Percentiles rank a stretch among this genome's conserved stretches.
phyloP scores from a whole-genome alignment of 2,797 vertebrate species.

The Spatula versicolor region DNA sequence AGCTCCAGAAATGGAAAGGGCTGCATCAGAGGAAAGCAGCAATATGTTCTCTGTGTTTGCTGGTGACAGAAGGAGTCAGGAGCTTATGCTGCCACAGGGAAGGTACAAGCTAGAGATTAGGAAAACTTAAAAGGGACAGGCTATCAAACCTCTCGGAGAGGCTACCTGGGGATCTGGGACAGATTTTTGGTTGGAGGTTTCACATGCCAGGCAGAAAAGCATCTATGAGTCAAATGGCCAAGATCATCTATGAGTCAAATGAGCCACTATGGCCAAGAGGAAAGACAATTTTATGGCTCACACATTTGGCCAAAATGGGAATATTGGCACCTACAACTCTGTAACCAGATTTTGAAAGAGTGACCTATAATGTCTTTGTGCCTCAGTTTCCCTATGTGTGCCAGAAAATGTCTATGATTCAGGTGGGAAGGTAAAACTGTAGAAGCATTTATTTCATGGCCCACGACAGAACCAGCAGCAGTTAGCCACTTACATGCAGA shows the following conservation, averaged over 20 bases:
- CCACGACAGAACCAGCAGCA: not conserved
- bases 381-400: not conserved
- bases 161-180: not conserved
- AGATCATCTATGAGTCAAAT: too few relatives aligned
- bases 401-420: not conserved
- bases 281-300: not conserved
- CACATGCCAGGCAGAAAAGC: not conserved
- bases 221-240: not conserved
- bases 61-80: not conserved
- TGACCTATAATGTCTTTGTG: not conserved
- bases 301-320: not conserved
- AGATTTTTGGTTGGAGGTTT: not conserved
- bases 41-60: not conserved
- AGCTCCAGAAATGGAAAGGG: not conserved
- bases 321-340: not conserved
- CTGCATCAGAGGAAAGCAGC: accelerated
- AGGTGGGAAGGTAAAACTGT: not conserved
- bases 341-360: not conserved
- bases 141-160: not conserved
- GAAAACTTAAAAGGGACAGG: not conserved
- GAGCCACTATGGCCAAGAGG: not conserved
- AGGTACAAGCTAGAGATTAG: not conserved
- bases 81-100: not conserved
- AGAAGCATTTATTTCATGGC: not conserved
- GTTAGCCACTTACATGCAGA: not conserved